Evolutionary conservation across 2,888 invertebrate genomes (phyloP).

Genomic region (Phyllotreta cruciferae): DNA sequence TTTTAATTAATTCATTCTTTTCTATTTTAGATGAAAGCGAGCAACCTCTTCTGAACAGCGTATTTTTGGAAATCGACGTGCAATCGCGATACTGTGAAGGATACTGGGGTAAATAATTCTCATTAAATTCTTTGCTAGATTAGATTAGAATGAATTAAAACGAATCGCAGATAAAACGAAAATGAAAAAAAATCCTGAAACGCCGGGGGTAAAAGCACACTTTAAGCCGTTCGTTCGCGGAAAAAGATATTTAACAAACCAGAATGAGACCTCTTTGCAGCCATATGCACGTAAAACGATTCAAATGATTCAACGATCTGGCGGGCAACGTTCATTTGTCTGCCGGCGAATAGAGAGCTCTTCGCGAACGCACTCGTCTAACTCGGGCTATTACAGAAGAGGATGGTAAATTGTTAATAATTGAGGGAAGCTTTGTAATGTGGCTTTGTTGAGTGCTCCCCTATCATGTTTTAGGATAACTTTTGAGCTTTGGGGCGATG

Average conservation of each 20-base stretch:
- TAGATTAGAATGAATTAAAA: neutral
- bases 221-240: too few species aligned
- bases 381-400: conserved; percentile 54
- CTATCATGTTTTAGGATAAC: conserved; percentile 43
- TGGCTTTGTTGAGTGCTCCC: conserved; percentile 44
- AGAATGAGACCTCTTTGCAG: conserved; percentile 42
- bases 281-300: conserved; percentile 40
- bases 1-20: too few species aligned
- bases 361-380: conserved; percentile 54
- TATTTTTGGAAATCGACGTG: conserved; percentile 11
- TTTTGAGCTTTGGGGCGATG: conserved; percentile 40
- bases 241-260: conserved; percentile 35
- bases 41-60: conserved; percentile 7
- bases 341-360: conserved; percentile 50
- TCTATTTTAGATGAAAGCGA: conserved; percentile 10
- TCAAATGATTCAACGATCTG: conserved; percentile 36
- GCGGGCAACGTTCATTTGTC: conserved; percentile 55
- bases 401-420: conserved; percentile 57
- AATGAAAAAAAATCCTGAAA: too few species aligned
- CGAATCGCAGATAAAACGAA: neutral
- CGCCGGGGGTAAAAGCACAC: too few species aligned
- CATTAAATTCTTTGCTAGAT: neutral
- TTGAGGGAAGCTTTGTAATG: conserved; percentile 53
- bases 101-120: conserved; percentile 10
- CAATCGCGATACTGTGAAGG: conserved; percentile 8